Base-by-base conservation (phyloP, 1,140 invertebrate genomes). In the Aricia agestis region DNA sequence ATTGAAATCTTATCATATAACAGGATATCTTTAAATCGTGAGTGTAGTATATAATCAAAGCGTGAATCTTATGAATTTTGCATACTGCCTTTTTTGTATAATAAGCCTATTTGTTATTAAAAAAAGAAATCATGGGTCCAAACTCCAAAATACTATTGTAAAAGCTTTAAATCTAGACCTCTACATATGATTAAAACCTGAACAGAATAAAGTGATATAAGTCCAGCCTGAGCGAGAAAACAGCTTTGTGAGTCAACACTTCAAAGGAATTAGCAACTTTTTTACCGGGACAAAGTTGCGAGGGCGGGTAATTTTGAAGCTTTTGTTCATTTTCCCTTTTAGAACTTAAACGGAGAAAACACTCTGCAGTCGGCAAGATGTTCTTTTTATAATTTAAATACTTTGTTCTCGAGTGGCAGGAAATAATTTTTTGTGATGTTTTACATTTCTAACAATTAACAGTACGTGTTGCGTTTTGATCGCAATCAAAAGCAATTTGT, bases 231-330 rank as follows among this genome's bases (percentile, higher is more conserved):
- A 6, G 19, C 59, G 59, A 63, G 18, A 63, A 63, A 63, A 31
- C 59, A 63, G 59, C 59, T 63, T 19, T 63, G 59, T 63, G 18
- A 63, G 59, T 63, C 59, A 63, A 19, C 59, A 63, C 59, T 63
- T 63, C 17, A 63, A 63, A 63, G 59, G 59, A 63, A 63, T 63
- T 63, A 63, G 59, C 59, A 63, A 63, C 17, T 63, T 63, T 63
- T 52, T 25, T 19, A 63, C 59, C 59, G 18, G 59, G 59, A 25
- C 59, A 63, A 59, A 63, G 59, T 63, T 25, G 19, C 11, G 59
- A 63, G 59, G 59, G 59, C 59, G 59, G 59, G 59, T 63, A 63
- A 63, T 63, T 63, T 63, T 63, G 59, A 63, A 11, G 59, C 59
- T 19, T 63, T 63, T 63, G 59, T 63, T 63, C 59, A 25, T 63